Base-by-base conservation (phyloP, 2,113 vertebrate species). In the Cryptomyrus ogoouensis region DNA sequence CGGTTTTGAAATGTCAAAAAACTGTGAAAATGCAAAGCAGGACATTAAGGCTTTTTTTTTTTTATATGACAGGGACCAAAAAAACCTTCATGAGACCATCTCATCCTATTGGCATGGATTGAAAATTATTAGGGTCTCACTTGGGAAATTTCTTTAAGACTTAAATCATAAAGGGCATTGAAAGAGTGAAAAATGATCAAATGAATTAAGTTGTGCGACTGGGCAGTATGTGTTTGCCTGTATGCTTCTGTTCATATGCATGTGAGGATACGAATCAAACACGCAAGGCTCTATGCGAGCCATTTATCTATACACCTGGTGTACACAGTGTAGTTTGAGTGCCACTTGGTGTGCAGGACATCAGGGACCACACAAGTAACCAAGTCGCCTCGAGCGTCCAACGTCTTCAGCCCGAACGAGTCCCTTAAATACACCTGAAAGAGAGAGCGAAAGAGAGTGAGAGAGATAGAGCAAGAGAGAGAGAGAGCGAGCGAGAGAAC, bases 321-420 rank as follows among this genome's bases (percentile, higher is more conserved):
- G 84, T 96, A 98, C 2, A 98, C 97, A 0, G 97, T 97, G 88
- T 96, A 94, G 21, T 98, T 98, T 5, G 97, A 97, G 92, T 98
- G 97, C 97, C 97, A 98, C 88, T 58, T 88, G 0, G 96, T 92
- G 90, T 98, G 97, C 42, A 94, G 44, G 4, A 98, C 95, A 0
- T 95, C 97, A 0, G 96, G 91, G 88, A 97, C 88, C 0, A 94
- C 93, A 52, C 97, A 98, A 83, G 96, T 70, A 89, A 94, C 93
- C 83, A 98, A 93, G 93, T 96, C 96, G 5, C 96, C 97, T 1
- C 97, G 95, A 46, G 95, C 94, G 7, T 95, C 94, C 90, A 98
- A 93, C 1, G 97, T 97, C 94, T 97, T 98, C 94, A 98, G 92
- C 0, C 97, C 97, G 13, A 96, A 97, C 74, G 94, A 92, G 88